Evolutionary conservation across 2,888 invertebrate genomes (phyloP), one percentile per base, ranked within the genome.

Genomic region (Plagiodera versicolora): DNA sequence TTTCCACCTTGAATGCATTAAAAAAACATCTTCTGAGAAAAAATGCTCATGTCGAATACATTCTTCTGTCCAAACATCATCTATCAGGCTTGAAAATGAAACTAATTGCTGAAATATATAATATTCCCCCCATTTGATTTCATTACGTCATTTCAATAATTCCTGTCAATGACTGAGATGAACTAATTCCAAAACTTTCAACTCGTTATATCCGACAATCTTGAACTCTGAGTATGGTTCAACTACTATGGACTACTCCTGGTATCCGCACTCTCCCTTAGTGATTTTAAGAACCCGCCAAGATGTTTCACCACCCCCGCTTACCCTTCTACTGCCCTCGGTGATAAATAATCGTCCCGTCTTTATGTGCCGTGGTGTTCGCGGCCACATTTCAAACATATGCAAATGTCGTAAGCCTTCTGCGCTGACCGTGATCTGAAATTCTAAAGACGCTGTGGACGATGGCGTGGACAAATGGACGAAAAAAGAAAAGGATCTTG

Each of bases 351-450:
- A 79, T 80, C 76, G 77, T 73, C 71, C 67, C 72, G 72, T 76
- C 76, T 80, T 79, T 79, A 77, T 79, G 77, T 72, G 72, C 74
- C 28, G 4, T 32, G 32, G 32, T 67, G 71, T 72, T 74, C 74
- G 76, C 74, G 78, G 76, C 76, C 79, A 79, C 79, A 78, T 79
- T 78, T 79, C 78, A 78, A 80, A 78, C 78, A 73, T 79, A 80
- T 80, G 80, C 79, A 79, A 80, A 80, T 80, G 75, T 69, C 67
- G 67, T 72, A 76, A 75, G 74, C 75, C 76, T 74, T 72, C 72
- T 75, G 72, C 70, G 76, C 71, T 77, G 77, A 77, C 79, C 78
- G 78, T 79, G 79, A 78, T 77, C 74, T 69, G 78, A 77, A 78
- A 77, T 72, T 75, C 71, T 74, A 77, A 76, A 74, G 72, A 63